Conservation (phyloP, 37 sponge, comb jelly and placozoan species). For the Petrosia ficiformis region DNA sequence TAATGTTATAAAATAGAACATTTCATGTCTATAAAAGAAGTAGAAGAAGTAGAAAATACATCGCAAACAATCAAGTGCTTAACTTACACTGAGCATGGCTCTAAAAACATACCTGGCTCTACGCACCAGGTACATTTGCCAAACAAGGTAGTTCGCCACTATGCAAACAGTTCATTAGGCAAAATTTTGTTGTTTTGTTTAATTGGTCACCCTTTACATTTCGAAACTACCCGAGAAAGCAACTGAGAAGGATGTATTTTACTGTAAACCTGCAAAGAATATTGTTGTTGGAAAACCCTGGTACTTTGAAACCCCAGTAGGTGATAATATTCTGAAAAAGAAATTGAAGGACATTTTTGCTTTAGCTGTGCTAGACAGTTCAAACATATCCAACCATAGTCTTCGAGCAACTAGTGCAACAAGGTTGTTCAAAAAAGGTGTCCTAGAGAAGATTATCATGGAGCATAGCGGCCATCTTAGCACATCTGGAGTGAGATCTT, state of each 20-base stretch:
- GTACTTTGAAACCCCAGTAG: not conserved
- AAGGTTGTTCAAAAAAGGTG: not conserved
- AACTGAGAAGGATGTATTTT: not conserved
- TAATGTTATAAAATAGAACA: too few relatives aligned
- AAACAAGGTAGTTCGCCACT: slow-evolving; percentile 24
- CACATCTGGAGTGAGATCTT: not conserved
- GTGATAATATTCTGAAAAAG: not conserved
- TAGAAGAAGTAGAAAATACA: not conserved
- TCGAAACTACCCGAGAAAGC: slow-evolving; percentile 1
- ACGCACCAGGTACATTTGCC: slow-evolving; percentile 7
- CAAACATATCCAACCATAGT: not conserved
- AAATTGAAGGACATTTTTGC: not conserved
- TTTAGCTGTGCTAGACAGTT: not conserved
- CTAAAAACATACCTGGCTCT: not conserved
- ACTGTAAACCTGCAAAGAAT: not conserved
- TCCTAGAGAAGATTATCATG: slow-evolving; percentile 14
- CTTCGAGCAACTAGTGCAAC: not conserved
- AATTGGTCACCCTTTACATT: slow-evolving; percentile 7
- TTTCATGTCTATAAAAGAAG: too few relatives aligned
- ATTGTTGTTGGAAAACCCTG: not conserved
- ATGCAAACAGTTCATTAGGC: slow-evolving; percentile 4
- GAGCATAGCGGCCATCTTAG: slow-evolving; percentile 9
- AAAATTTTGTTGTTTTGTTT: slow-evolving; percentile 13
- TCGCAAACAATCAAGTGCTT: not conserved
- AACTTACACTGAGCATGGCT: slow-evolving; percentile 19